phyloP scores from a whole-genome alignment of 2,113 vertebrate species.

The Labrus mixtus region DNA sequence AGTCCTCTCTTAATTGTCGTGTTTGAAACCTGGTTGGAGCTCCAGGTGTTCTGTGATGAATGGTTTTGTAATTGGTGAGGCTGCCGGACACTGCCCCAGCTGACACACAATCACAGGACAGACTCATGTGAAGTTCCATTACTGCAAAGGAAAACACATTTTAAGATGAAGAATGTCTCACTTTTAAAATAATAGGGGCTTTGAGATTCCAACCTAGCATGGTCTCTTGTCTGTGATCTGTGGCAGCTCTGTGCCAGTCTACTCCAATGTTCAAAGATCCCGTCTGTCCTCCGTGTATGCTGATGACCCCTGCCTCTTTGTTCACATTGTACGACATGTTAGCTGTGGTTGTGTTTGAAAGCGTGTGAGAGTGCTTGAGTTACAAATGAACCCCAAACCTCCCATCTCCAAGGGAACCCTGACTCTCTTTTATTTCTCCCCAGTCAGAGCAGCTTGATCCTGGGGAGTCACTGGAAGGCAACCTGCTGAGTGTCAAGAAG shows the following conservation, averaged over 20 bases:
- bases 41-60: conserved; percentile 44
- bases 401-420: conserved; percentile 19
- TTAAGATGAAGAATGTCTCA: background rate
- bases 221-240: conserved; percentile 62
- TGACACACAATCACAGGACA: conserved; percentile 64
- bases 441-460: conserved; percentile 80
- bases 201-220: background rate
- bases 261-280: conserved; percentile 42
- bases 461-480: conserved; percentile 74
- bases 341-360: conserved; percentile 49
- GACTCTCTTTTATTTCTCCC: conserved; percentile 25
- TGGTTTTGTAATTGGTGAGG: conserved; percentile 40
- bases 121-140: background rate
- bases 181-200: background rate
- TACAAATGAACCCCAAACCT: background rate
- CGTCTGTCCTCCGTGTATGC: conserved; percentile 69
- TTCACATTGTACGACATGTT: conserved; percentile 19
- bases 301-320: conserved; percentile 64
- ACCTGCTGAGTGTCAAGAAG: conserved; percentile 90
- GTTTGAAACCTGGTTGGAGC: conserved; percentile 22
- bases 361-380: conserved; percentile 38
- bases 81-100: conserved; percentile 58
- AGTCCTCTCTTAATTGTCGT: conserved; percentile 25
- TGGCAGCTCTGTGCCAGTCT: conserved; percentile 70
- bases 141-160: background rate